phyloP scores from a whole-genome alignment of 2,113 vertebrate genomes.

The Ptyas mucosa region DNA sequence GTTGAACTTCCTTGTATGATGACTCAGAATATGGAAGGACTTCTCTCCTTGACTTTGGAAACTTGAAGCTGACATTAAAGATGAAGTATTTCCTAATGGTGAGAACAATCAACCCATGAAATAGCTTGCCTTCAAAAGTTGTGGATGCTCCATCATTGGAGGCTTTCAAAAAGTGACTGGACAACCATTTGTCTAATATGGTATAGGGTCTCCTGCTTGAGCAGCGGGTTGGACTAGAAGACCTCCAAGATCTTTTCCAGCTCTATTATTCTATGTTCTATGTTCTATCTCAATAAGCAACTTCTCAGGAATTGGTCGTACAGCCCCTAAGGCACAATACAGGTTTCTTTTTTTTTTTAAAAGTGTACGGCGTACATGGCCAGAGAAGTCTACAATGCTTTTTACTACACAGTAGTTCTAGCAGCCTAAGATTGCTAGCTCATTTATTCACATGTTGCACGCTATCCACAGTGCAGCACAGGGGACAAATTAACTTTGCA shows the following conservation, averaged over 20 bases:
- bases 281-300: background rate
- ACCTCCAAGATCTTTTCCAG: background rate
- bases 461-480: background rate
- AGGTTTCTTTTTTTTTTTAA: too few species aligned
- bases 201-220: background rate
- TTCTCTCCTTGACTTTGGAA: background rate
- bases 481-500: background rate
- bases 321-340: background rate
- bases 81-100: background rate
- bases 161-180: background rate
- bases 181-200: background rate
- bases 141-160: background rate
- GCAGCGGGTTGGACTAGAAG: background rate
- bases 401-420: background rate
- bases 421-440: too few species aligned
- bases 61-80: background rate
- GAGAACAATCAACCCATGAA: background rate
- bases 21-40: background rate
- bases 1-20: background rate
- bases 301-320: background rate
- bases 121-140: background rate
- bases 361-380: background rate
- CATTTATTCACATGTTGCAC: background rate
- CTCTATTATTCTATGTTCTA: background rate
- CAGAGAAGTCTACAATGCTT: background rate